These are phyloP conservation scores for Xestia c-nigrum DNA, from an alignment of 2,888 invertebrate genomes.

Conservation along the genomic window DNA sequence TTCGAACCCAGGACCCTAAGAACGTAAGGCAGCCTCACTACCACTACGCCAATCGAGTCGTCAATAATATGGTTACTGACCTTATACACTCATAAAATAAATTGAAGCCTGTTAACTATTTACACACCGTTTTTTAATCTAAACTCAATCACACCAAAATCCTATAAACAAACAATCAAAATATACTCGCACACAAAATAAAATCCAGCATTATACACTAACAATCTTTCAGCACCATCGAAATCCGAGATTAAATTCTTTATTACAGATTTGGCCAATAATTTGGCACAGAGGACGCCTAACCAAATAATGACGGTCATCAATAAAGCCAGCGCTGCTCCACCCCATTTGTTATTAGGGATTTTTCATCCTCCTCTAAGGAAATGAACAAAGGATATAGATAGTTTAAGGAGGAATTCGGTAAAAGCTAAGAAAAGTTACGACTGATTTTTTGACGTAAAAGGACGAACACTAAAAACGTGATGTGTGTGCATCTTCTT, in stretches of 20 bases:
- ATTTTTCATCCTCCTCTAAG: conserved; percentile 71
- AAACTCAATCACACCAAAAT: neutral
- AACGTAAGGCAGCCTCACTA: no score
- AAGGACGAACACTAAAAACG: neutral
- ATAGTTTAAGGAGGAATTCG: conserved; percentile 55
- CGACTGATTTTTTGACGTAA: neutral
- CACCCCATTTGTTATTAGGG: conserved; percentile 74
- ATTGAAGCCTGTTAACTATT: no score
- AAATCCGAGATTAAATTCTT: conserved; percentile 69
- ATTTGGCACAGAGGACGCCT: conserved; percentile 69
- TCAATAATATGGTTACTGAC: no score
- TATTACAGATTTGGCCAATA: conserved; percentile 67
- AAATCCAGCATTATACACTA: conserved; percentile 6
- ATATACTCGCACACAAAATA: neutral
- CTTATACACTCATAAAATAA: no score
- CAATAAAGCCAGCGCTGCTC: conserved; percentile 68
- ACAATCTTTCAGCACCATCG: conserved; percentile 46
- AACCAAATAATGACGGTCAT: conserved; percentile 77
- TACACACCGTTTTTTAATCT: neutral
- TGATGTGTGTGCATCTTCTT: no score
- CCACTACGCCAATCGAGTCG: no score
- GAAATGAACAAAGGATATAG: conserved; percentile 70
- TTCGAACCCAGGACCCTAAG: no score
- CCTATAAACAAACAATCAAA: conserved; percentile 4
- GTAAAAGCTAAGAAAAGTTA: neutral